Evolutionary conservation across 2,113 vertebrate genomes (phyloP).

Genomic region (Rhipidura dahli): DNA sequence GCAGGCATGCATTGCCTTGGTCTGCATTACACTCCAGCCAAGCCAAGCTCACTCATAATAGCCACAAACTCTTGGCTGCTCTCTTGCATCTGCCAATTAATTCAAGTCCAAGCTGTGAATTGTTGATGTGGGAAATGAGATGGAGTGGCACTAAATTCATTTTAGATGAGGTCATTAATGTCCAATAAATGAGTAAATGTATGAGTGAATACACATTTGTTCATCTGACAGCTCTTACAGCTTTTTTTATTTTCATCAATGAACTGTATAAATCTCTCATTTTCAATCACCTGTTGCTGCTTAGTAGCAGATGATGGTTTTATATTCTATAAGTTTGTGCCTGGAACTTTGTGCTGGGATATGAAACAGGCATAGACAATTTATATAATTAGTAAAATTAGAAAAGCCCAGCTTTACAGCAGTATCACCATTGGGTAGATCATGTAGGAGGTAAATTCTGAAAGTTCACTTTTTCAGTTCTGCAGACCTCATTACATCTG

Average conservation of each 20-base stretch:
- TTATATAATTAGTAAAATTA: neutral
- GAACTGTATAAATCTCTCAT: neutral
- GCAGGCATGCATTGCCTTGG: neutral
- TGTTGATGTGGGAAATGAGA: slow-evolving; percentile 1
- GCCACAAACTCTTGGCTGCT: neutral
- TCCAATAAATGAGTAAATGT: neutral
- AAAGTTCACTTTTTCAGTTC: neutral
- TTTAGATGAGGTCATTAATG: neutral
- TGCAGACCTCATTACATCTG: neutral
- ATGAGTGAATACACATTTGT: neutral
- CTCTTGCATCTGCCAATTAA: slow-evolving; percentile 13
- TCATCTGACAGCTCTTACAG: neutral
- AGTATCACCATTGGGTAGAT: neutral
- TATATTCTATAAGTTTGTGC: neutral
- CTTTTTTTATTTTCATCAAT: neutral
- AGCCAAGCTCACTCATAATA: neutral
- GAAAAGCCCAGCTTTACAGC: neutral
- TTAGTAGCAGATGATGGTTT: neutral
- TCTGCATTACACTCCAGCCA: neutral
- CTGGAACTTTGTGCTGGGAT: neutral
- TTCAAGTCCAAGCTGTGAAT: neutral
- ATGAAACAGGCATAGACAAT: neutral
- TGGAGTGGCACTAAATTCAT: neutral
- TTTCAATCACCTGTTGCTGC: neutral
- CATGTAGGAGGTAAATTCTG: neutral